Evolutionary conservation across 1,140 invertebrate genomes (phyloP), one percentile per base, ranked within the genome.

Genomic region (Coptotermes formosanus): DNA sequence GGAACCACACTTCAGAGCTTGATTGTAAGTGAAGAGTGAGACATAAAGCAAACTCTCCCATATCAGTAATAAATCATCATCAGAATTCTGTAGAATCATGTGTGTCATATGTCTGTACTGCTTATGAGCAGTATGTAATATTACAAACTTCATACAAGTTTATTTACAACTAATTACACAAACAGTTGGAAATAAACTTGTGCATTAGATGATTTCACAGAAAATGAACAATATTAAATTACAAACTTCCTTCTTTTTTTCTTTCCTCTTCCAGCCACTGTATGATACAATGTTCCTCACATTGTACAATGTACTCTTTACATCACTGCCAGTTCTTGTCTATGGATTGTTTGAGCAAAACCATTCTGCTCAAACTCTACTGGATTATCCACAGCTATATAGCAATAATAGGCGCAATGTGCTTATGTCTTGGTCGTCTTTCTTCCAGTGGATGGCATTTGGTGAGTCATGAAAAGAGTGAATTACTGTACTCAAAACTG

Each of bases 231-330:
- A 38, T 38, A 38, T 38, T 38, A 38, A 38, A 38, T 38, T 38
- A 38, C 38, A 38, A 38, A 38, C 38, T 38, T 38, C 38, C 38
- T n/a, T 69, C 3, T n/a, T 30, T 9, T 30, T 75, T 75, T 23
- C 59, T 75, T 75, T 30, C 14, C 19, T 75, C n/a, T 75, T 75
- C 25, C 89, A 93, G 92, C 93, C 94, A 43, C 90, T 96, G 32
- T 96, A 95, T 88, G 94, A 96, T 88, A 94, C 94, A 2, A 89
- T 96, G 87, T 96, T 94, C 88, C 90, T 97, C 59, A 96, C 95
- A 86, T 90, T 94, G 81, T 97, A 94, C 90, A 97, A 97, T 90
- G 91, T 96, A 64, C 89, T 96, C 38, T 96, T 96, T 88, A 95
- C 95, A 0, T 94, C 95, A 4, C 87, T 94, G 84, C 96, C 96